Evolutionary conservation across 2,888 invertebrate species (phyloP), one percentile per base, ranked within the genome.

Genomic region (Lymantria dispar): DNA sequence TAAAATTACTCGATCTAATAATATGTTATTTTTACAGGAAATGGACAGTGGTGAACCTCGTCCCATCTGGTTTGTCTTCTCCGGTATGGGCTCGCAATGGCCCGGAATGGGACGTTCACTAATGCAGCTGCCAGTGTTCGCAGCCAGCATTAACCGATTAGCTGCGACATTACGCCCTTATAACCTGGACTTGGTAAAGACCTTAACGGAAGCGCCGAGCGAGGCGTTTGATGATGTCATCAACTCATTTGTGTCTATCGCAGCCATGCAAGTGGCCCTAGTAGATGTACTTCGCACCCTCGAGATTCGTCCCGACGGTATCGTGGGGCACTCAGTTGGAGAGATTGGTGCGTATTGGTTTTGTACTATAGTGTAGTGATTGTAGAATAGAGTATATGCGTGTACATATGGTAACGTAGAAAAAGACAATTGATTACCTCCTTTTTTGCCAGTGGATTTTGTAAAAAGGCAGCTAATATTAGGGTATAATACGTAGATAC

Each of bases 1-100:
- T 38, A n/a, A 12, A 38, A 38, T 10, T 1, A n/a, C n/a, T 12
- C 3, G 11, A 38, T 38, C n/a, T 38, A n/a, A 38, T 3, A 7
- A 7, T n/a, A 22, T 22, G 5, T 38, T 22, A 7, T 29, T 29
- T 3, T 45, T 30, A 30, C 76, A 83, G 85, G 83, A 85, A 60
- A 22, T 73, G 70, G 80, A 82, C 58, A 74, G 78, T 49, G 79
- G 85, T 9, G 89, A 92, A 40, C 93, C 93, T 58, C 93, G 96
- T 11, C 98, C 98, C 0, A 88, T 99, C 49, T 99, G 98, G 97
- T 99, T 94, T 85, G 94, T 99, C 58, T 99, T 98, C 90, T 96
- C 98, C 43, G 99, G 99, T 54, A 99, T 99, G 99, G 99, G 99
- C 11, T 96, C 97, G 40, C 99, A 99, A 88, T 99, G 99, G 99